phyloP scores from a whole-genome alignment of 2,888 invertebrate species.

The Xestia c-nigrum region DNA sequence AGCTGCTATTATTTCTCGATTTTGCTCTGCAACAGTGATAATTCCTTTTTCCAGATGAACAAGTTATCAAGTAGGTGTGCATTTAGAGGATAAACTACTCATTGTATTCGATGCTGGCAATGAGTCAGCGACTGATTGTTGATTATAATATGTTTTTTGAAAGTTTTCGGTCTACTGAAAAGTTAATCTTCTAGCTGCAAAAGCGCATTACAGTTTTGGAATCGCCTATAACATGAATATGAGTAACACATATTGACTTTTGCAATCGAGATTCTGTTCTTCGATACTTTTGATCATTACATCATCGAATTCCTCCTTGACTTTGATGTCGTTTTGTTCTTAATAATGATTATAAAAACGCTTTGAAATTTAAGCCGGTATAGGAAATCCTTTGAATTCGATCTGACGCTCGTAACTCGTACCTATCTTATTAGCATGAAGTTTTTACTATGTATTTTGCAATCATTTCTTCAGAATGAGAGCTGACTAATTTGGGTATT shows the following conservation, averaged over 20 bases:
- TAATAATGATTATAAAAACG: slow-evolving; percentile 3
- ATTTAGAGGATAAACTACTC: neutral
- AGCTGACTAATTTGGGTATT: neutral
- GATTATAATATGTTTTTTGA: slow-evolving; percentile 22
- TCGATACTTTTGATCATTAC: slow-evolving; percentile 10
- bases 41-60: neutral
- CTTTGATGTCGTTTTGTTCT: slow-evolving; percentile 10
- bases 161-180: slow-evolving; percentile 33
- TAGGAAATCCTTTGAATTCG: slow-evolving; percentile 6
- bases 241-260: slow-evolving; percentile 4
- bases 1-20: neutral
- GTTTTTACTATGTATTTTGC: neutral
- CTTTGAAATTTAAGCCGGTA: slow-evolving; percentile 4
- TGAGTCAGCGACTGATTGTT: slow-evolving; percentile 25
- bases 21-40: neutral
- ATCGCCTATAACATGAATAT: slow-evolving; percentile 6
- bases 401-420: neutral
- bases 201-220: slow-evolving; percentile 14
- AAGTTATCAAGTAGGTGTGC: neutral
- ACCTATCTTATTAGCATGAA: neutral
- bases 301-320: slow-evolving; percentile 1
- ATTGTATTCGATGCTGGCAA: neutral
- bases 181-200: slow-evolving; percentile 24
- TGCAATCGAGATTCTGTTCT: slow-evolving; percentile 3
- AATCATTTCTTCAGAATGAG: slow-evolving; percentile 1